phyloP scores from a whole-genome alignment of 2,113 vertebrate species.

The Phrynocephalus versicolor region DNA sequence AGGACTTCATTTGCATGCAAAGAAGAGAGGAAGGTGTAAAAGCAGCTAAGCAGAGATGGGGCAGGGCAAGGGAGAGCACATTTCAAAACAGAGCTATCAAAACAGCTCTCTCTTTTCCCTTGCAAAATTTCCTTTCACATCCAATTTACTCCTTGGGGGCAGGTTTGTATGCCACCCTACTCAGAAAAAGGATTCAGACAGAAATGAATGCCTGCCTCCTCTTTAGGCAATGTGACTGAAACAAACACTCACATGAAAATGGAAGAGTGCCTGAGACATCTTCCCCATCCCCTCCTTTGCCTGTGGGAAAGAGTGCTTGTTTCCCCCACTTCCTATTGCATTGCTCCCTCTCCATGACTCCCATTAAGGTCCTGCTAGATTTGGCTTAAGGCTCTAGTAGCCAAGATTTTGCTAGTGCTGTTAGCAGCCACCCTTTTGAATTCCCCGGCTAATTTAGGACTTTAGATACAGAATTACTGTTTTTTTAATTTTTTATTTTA shows the following conservation, averaged over 20 bases:
- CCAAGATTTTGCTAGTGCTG: background rate
- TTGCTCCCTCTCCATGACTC: background rate
- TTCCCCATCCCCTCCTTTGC: background rate
- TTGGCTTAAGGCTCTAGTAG: background rate
- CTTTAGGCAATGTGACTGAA: background rate
- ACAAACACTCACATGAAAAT: background rate
- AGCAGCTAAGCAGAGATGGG: no score
- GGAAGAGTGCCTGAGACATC: background rate
- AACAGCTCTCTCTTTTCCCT: background rate
- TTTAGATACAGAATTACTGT: no score
- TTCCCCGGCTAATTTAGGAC: background rate
- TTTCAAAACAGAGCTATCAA: background rate
- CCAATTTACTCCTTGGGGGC: constrained; percentile 5
- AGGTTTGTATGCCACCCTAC: background rate
- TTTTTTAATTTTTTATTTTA: no score
- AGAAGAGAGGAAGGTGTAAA: background rate
- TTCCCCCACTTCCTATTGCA: background rate
- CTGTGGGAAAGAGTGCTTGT: background rate
- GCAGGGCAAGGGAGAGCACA: background rate
- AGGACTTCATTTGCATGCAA: background rate
- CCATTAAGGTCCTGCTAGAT: background rate
- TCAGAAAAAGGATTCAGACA: background rate
- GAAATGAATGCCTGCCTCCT: background rate
- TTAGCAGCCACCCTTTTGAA: background rate
- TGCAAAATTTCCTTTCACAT: background rate